Evolutionary conservation across 2,888 invertebrate genomes (phyloP), one percentile per base, ranked within the genome.

Genomic region (Stenichneumon culpator): DNA sequence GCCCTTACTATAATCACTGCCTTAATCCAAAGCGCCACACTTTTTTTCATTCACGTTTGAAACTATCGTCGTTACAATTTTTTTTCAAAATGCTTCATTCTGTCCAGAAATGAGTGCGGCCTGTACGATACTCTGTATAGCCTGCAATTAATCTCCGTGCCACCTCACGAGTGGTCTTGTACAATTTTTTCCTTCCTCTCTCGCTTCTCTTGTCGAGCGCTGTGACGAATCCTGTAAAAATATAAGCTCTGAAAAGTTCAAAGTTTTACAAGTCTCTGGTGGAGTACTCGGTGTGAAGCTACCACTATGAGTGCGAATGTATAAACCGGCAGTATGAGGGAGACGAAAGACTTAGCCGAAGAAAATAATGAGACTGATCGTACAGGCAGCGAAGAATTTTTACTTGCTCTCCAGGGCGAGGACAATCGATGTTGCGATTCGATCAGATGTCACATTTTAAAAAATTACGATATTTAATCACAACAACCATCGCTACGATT

Each of bases 311-410:
- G 39, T 11, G 39, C 39, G 39, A 39, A 39, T 39, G 3, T 39
- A 11, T 11, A 11, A 11, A 39, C 39, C 32, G 39, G 11, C 6
- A 6, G 32, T 0, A 32, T 32, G 32, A 32, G 32, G 32, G 32
- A 32, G 32, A 32, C 6, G 32, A 7, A 7, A 32, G 5, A 50
- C 50, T 50, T 16, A 9, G 57, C 75, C 36, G 22, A 86, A 82
- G 83, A 86, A 89, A 89, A 89, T 88, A 90, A 90, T 88, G 88
- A 89, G 90, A 87, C 82, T 77, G 65, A 19, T 25, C n/a, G 65
- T 78, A 44, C 25, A 44, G 81, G 65, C 68, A 16, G 11, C 47
- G n/a, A 50, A 57, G 47, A 77, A 75, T 82, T 28, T 19, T 65
- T n/a, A 28, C n/a, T 14, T 32, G 3, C 3, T 28, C 32, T 19